These are phyloP conservation scores for Melanotaenia boesemani DNA, from an alignment of 2,797 vertebrate genomes.

Conservation along the genomic window DNA sequence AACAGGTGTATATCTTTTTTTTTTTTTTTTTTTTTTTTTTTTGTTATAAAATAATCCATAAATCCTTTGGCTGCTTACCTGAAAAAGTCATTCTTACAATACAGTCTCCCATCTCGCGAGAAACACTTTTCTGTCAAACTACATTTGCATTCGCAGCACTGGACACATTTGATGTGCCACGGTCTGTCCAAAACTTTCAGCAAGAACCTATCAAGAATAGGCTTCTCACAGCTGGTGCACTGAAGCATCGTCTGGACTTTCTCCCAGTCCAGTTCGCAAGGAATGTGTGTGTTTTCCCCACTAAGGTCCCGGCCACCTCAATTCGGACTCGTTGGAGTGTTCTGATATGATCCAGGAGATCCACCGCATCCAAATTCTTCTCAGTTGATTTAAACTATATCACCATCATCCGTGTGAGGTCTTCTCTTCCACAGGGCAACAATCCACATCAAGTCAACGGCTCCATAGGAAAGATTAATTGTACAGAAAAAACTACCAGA, in stretches of 20 bases:
- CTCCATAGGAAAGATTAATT: constrained; percentile 36
- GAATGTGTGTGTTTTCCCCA: neutral
- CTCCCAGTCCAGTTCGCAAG: constrained; percentile 36
- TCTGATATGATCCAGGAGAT: constrained; percentile 57
- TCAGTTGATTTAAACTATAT: constrained; percentile 34
- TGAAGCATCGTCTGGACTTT: constrained; percentile 79
- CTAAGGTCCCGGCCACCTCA: constrained; percentile 24
- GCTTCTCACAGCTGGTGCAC: constrained; percentile 90
- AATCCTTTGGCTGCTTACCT: constrained; percentile 82
- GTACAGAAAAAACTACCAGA: constrained; percentile 11
- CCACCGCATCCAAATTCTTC: constrained; percentile 59
- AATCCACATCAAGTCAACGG: constrained; percentile 58
- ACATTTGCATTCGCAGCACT: constrained; percentile 95
- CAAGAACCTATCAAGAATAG: constrained; percentile 92
- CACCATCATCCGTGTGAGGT: constrained; percentile 40
- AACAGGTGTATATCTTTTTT: neutral
- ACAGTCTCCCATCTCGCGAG: constrained; percentile 93
- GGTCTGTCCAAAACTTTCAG: constrained; percentile 95
- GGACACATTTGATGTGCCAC: constrained; percentile 96
- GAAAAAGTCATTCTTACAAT: constrained; percentile 97
- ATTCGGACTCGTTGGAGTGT: constrained; percentile 7
- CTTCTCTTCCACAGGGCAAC: constrained; percentile 49
- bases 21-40: neutral
- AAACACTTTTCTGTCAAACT: constrained; percentile 95
- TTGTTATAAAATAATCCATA: neutral